Evolutionary conservation across 1,140 invertebrate species (phyloP).

Genomic region (Drosophila bocki): DNA sequence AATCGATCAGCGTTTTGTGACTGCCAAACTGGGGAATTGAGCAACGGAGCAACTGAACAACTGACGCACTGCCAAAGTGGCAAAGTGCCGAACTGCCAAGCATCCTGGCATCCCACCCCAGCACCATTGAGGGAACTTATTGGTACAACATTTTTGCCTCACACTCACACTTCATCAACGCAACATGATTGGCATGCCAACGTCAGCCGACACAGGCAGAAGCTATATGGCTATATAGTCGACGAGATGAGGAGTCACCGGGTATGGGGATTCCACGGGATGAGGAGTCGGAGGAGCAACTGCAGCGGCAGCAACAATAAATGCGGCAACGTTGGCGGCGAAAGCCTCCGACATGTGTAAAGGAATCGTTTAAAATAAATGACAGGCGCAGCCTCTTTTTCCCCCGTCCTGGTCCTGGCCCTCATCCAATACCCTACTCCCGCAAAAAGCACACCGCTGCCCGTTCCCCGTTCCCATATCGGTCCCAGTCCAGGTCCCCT

Average conservation of each 20-base stretch:
- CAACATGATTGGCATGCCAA: constrained; percentile 83
- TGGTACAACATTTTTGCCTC: constrained; percentile 80
- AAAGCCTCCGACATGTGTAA: constrained; percentile 80
- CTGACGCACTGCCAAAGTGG: constrained; percentile 22
- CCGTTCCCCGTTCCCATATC: background rate
- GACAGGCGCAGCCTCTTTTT: constrained; percentile 59
- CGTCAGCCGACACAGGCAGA: constrained; percentile 44
- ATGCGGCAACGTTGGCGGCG: constrained; percentile 65
- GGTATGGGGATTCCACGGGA: background rate
- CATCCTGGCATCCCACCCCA: constrained; percentile 34
- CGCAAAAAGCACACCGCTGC: constrained; percentile 1
- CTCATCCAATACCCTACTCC: constrained; percentile 5
- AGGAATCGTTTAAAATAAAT: constrained; percentile 84
- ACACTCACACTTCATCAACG: constrained; percentile 82
- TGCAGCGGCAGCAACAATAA: constrained; percentile 21
- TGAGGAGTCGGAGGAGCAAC: background rate
- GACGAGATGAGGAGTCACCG: constrained; percentile 1
- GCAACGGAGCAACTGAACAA: constrained; percentile 7
- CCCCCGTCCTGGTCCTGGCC: constrained; percentile 4
- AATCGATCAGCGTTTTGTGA: constrained; percentile 47
- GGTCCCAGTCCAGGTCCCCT: constrained; percentile 3
- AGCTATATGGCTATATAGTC: constrained; percentile 31
- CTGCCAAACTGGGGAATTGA: constrained; percentile 27
- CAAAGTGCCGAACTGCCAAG: constrained; percentile 8
- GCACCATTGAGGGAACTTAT: constrained; percentile 49